Percentiles rank a stretch among this genome's conserved stretches.
Evolutionary conservation across 2,888 invertebrate species (phyloP).

Genomic region (Adelognathus sp.): DNA sequence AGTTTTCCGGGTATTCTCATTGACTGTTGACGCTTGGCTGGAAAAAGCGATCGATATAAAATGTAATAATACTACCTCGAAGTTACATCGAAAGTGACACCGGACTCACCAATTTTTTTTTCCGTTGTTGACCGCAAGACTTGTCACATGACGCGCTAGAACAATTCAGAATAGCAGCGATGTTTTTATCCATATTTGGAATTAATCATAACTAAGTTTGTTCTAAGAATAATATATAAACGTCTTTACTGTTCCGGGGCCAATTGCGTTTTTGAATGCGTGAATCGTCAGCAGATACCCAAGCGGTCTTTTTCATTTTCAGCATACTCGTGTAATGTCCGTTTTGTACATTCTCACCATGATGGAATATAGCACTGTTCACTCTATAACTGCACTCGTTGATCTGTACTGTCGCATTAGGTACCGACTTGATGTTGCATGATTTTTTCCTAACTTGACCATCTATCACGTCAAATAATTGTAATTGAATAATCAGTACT

Average conservation of each 20-base stretch:
- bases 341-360: background rate
- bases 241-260: slow-evolving; percentile 18
- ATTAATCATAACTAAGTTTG: background rate
- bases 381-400: slow-evolving; percentile 6
- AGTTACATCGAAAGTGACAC: too few species aligned
- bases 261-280: background rate
- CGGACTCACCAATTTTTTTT: too few species aligned
- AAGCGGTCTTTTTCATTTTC: background rate
- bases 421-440: slow-evolving; percentile 22
- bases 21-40: too few species aligned
- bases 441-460: background rate
- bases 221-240: background rate
- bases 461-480: background rate
- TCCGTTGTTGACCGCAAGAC: too few species aligned
- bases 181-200: background rate
- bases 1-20: too few species aligned
- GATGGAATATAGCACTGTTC: slow-evolving; percentile 28
- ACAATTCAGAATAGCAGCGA: too few species aligned
- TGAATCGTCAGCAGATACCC: slow-evolving; percentile 29
- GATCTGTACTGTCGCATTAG: background rate
- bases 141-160: too few species aligned
- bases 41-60: too few species aligned
- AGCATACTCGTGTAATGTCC: slow-evolving; percentile 24
- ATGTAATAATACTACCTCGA: too few species aligned
- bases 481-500: slow-evolving; percentile 15